Percentiles rank a stretch among this genome's conserved stretches.
Evolutionary conservation across 35 echinoderm and acorn worm genomes (phyloP).

Genomic region (Lytechinus pictus): DNA sequence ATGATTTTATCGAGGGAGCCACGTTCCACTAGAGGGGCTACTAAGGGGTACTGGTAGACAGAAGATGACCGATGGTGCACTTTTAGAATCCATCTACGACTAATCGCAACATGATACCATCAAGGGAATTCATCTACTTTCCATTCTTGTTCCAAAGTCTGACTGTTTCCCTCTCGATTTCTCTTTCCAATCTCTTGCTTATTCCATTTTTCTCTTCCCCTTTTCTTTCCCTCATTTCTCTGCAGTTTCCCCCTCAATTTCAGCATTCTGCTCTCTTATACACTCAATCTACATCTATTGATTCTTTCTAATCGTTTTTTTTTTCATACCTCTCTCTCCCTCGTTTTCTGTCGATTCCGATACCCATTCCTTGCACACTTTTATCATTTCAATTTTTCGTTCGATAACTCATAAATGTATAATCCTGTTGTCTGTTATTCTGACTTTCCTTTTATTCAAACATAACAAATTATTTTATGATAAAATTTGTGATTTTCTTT

Average conservation of each 20-base stretch:
- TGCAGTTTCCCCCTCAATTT: background rate
- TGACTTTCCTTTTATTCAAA: too few relatives aligned
- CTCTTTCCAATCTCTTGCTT: background rate
- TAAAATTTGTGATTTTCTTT: too few relatives aligned
- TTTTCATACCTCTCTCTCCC: background rate
- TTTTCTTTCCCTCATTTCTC: background rate
- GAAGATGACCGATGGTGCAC: background rate
- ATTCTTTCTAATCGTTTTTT: background rate
- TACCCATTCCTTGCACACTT: background rate
- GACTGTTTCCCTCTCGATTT: background rate
- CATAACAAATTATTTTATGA: too few relatives aligned
- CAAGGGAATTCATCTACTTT: constrained; percentile 28
- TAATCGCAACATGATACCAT: background rate
- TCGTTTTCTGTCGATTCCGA: background rate
- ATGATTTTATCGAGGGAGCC: background rate
- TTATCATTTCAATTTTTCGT: too few relatives aligned
- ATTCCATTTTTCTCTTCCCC: background rate
- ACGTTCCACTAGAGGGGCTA: background rate
- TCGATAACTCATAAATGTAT: too few relatives aligned
- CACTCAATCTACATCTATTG: background rate
- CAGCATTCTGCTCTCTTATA: background rate
- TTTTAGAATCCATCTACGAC: background rate
- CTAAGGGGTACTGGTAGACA: background rate
- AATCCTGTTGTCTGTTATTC: too few relatives aligned
- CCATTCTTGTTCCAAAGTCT: background rate